These are phyloP conservation scores for Cotesia typhae DNA, from an alignment of 1,140 invertebrate species.

Conservation along the genomic window DNA sequence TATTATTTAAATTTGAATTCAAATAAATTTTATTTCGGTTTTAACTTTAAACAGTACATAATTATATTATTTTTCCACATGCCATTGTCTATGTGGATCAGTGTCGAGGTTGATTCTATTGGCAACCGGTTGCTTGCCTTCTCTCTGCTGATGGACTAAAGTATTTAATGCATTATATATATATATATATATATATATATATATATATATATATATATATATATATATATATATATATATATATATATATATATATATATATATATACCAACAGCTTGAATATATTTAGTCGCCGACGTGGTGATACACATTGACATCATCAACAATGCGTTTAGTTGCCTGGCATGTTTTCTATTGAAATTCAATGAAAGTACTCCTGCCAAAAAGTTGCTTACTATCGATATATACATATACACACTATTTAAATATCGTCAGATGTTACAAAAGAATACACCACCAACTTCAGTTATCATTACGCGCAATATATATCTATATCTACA, in stretches of 20 bases:
- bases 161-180: too few species aligned
- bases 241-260: too few species aligned
- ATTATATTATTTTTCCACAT: background rate
- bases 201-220: too few species aligned
- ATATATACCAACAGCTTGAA: background rate
- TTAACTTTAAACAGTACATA: too few species aligned
- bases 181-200: too few species aligned
- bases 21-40: background rate
- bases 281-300: conserved; percentile 6
- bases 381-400: conserved; percentile 25
- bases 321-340: background rate
- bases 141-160: too few species aligned
- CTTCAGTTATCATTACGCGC: background rate
- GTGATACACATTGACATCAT: conserved; percentile 17
- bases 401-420: conserved; percentile 7
- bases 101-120: conserved; percentile 26
- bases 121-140: conserved; percentile 5
- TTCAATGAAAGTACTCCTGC: conserved; percentile 7
- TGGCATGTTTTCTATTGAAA: background rate
- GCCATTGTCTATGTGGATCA: conserved; percentile 18
- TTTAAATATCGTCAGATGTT: background rate
- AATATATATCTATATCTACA: background rate
- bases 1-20: background rate
- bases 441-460: background rate
- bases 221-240: too few species aligned